phyloP scores from a whole-genome alignment of 92 coral and sea anemone species.

The Zoanthus sociatus region DNA sequence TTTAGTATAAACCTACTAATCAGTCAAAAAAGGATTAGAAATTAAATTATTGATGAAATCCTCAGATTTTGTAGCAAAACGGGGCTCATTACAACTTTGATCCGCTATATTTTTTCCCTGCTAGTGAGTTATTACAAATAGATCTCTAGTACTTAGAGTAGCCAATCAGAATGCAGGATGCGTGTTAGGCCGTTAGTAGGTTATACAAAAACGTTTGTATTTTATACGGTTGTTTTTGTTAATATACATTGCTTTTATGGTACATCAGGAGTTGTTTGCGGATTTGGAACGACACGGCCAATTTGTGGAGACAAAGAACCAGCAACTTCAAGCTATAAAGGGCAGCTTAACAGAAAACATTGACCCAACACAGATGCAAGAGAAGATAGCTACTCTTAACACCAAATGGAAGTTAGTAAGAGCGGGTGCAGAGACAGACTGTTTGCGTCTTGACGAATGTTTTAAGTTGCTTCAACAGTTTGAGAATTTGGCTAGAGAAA shows the following conservation, averaged over 20 bases:
- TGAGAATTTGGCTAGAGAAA: conserved; percentile 67
- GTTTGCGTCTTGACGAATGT: conserved; percentile 68
- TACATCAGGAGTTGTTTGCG: conserved; percentile 68
- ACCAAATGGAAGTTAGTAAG: conserved; percentile 79
- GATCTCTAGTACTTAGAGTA: too few species aligned
- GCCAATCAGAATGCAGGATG: too few species aligned
- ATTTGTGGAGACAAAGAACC: conserved; percentile 75
- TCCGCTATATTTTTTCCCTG: too few species aligned
- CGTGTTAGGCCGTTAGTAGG: too few species aligned
- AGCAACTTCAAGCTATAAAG: conserved; percentile 70
- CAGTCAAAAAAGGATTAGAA: too few species aligned
- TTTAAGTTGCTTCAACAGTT: conserved; percentile 64
- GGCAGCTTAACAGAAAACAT: conserved; percentile 72
- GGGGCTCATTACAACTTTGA: too few species aligned
- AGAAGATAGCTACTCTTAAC: conserved; percentile 70
- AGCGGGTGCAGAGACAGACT: conserved; percentile 69
- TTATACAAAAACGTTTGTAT: not conserved
- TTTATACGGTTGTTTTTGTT: too few species aligned
- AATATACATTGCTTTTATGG: not conserved
- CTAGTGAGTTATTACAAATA: too few species aligned
- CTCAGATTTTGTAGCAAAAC: too few species aligned
- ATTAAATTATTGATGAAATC: too few species aligned
- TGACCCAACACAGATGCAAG: conserved; percentile 77
- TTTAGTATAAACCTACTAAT: too few species aligned
- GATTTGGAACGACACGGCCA: conserved; percentile 79